Conservation (phyloP, 2,888 invertebrate genomes). For the Mesoligia furuncula region DNA sequence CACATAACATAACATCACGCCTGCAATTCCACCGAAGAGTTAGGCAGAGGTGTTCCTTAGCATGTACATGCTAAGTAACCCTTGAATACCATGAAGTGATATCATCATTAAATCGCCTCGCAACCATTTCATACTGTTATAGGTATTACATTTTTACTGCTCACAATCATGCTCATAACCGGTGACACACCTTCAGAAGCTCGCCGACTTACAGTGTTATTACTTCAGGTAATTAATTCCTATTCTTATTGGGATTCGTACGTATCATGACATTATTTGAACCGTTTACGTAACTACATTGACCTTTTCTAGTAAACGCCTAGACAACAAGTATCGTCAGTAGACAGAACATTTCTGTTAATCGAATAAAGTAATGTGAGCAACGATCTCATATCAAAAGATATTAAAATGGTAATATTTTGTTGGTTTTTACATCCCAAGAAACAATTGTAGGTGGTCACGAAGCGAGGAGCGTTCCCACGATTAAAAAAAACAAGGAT, state of each 20-base stretch:
- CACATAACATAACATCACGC: too few species aligned
- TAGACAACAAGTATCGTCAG: background rate
- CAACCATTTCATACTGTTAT: conserved; percentile 32
- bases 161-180: conserved; percentile 6
- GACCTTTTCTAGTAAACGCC: conserved; percentile 10
- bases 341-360: conserved; percentile 11
- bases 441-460: conserved; percentile 29
- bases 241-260: background rate
- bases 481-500: conserved; percentile 58
- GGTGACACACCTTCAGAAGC: conserved; percentile 30
- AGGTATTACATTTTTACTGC: conserved; percentile 18
- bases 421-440: conserved; percentile 22
- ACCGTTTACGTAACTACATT: conserved; percentile 2
- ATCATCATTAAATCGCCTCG: background rate
- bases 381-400: background rate
- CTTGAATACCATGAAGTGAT: background rate
- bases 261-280: background rate
- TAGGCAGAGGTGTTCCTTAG: too few species aligned
- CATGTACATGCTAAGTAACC: too few species aligned
- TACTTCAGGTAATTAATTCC: conserved; percentile 14
- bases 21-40: too few species aligned
- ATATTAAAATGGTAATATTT: background rate
- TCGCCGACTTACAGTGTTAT: background rate
- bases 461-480: conserved; percentile 45
- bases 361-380: conserved; percentile 6